These are phyloP conservation scores for Coregonus sp. DNA, from an alignment of 2,797 vertebrate genomes.

Conservation along the genomic window DNA sequence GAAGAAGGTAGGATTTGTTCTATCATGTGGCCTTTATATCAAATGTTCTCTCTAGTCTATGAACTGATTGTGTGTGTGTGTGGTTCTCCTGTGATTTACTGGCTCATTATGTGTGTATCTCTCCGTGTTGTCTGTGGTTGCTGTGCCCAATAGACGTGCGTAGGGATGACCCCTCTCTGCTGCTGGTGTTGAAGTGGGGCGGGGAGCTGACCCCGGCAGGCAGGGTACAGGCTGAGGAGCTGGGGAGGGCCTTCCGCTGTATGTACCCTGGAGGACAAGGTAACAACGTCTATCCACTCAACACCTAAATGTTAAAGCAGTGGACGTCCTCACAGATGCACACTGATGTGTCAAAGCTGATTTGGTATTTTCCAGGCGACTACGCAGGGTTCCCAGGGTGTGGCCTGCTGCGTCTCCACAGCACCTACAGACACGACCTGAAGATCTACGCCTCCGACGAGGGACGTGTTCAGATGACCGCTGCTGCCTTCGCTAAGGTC, in stretches of 20 bases:
- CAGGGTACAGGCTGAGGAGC: conserved; percentile 87
- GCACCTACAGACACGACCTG: conserved; percentile 88
- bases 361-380: conserved; percentile 74
- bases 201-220: conserved; percentile 88
- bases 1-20: conserved; percentile 79
- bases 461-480: conserved; percentile 89
- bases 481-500: conserved; percentile 90
- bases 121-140: not conserved
- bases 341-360: not conserved
- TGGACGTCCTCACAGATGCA: not conserved
- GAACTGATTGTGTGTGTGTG: not conserved
- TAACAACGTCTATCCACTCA: conserved; percentile 41
- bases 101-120: not conserved
- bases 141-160: conserved; percentile 71
- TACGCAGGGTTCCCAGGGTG: conserved; percentile 90
- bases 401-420: conserved; percentile 86
- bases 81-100: not conserved
- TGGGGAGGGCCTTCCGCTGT: conserved; percentile 87
- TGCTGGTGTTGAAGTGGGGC: conserved; percentile 89
- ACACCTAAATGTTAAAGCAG: not conserved
- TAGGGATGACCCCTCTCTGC: conserved; percentile 83
- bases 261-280: conserved; percentile 93
- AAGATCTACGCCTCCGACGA: conserved; percentile 91
- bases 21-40: not conserved
- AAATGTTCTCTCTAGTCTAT: not conserved